These are phyloP conservation scores for Elmis aenea DNA, from an alignment of 2,888 invertebrate species.

Conservation along the genomic window DNA sequence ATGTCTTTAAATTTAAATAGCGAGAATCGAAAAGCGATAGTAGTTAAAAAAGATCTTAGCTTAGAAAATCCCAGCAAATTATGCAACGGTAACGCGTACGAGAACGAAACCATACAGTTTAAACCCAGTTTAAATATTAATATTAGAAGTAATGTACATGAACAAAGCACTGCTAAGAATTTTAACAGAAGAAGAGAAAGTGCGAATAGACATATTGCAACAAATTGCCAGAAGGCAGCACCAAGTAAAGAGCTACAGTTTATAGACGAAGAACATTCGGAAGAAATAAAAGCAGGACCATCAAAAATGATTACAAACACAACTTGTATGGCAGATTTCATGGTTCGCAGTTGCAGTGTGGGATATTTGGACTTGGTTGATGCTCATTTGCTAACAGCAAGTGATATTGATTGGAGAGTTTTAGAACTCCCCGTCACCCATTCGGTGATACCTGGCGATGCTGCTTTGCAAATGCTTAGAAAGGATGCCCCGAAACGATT, in stretches of 20 bases:
- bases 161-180: constrained; percentile 18
- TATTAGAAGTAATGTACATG: constrained; percentile 21
- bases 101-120: constrained; percentile 1
- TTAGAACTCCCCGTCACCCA: too few relatives aligned
- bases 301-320: constrained; percentile 10
- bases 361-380: constrained; percentile 83
- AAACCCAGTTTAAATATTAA: constrained; percentile 1
- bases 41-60: constrained; percentile 52
- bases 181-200: constrained; percentile 28
- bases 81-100: constrained; percentile 8
- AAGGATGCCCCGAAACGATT: constrained; percentile 74
- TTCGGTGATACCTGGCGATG: constrained; percentile 72
- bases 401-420: neutral
- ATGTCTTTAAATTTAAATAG: constrained; percentile 54
- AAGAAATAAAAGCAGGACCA: constrained; percentile 24
- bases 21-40: constrained; percentile 51
- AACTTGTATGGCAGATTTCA: constrained; percentile 55
- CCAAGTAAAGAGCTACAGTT: constrained; percentile 29
- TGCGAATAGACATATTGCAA: constrained; percentile 35
- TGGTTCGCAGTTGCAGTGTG: constrained; percentile 82
- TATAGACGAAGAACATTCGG: constrained; percentile 36
- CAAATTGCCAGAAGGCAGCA: constrained; percentile 21
- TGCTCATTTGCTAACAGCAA: constrained; percentile 60
- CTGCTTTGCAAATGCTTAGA: constrained; percentile 63
- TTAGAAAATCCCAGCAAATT: constrained; percentile 22